Evolutionary conservation across 2,888 invertebrate species (phyloP).

Genomic region (Leptogaster cylindrica): DNA sequence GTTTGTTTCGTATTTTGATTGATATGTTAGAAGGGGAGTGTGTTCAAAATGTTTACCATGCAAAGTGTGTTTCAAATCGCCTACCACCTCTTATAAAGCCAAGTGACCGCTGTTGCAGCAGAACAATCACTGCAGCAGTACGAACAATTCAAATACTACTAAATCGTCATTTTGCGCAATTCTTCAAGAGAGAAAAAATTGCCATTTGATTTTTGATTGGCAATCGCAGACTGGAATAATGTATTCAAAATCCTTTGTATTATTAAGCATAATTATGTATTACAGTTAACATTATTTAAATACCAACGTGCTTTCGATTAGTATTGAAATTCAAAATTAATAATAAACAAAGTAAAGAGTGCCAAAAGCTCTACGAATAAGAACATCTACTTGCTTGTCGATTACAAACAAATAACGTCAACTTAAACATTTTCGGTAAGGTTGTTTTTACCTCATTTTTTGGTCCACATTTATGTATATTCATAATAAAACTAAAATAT

Average conservation of each 20-base stretch:
- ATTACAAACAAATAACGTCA: constrained; percentile 14
- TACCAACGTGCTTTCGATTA: constrained; percentile 6
- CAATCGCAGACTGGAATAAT: too few relatives aligned
- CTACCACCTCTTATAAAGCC: constrained; percentile 6
- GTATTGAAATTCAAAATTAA: neutral
- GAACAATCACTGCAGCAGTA: too few relatives aligned
- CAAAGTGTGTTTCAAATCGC: neutral
- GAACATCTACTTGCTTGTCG: constrained; percentile 30
- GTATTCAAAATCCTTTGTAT: too few relatives aligned
- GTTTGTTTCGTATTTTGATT: constrained; percentile 3
- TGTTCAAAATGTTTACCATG: constrained; percentile 10
- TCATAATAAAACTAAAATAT: constrained; percentile 6
- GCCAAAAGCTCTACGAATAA: constrained; percentile 39
- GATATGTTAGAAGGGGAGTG: constrained; percentile 12
- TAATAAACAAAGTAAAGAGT: constrained; percentile 17
- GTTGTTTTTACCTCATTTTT: constrained; percentile 9
- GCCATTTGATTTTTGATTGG: too few relatives aligned
- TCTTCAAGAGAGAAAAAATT: too few relatives aligned
- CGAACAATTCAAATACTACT: too few relatives aligned
- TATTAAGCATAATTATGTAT: too few relatives aligned
- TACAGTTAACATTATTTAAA: too few relatives aligned
- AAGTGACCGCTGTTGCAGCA: too few relatives aligned
- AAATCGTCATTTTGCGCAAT: too few relatives aligned
- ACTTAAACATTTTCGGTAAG: constrained; percentile 14
- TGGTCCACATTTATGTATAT: constrained; percentile 26